phyloP scores from a whole-genome alignment of 2,113 vertebrate species.

The Sula dactylatra region DNA sequence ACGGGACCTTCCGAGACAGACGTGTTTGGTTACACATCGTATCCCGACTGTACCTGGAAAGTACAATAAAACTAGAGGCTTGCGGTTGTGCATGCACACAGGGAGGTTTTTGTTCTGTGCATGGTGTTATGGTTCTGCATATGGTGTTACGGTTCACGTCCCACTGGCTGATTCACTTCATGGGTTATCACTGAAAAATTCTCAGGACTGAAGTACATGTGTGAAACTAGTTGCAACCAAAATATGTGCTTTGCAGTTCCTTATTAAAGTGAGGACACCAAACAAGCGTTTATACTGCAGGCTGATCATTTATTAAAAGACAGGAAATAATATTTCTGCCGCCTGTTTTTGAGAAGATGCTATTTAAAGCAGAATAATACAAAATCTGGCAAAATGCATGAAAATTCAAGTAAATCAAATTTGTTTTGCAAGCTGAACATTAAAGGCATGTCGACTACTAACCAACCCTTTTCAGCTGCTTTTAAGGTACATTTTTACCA shows the following conservation, averaged over 20 bases:
- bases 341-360: neutral
- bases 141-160: neutral
- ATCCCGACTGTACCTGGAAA: neutral
- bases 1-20: neutral
- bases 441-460: neutral
- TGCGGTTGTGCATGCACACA: neutral
- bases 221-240: neutral
- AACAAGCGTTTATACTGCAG: neutral
- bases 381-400: neutral
- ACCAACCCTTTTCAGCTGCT: neutral
- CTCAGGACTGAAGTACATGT: neutral
- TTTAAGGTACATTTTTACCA: constrained; percentile 22
- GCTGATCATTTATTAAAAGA: neutral
- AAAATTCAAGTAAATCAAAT: neutral
- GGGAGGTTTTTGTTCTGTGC: neutral
- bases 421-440: neutral
- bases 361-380: neutral
- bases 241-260: neutral
- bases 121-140: neutral
- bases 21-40: neutral
- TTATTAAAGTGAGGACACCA: constrained; percentile 9
- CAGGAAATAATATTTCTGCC: neutral
- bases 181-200: neutral
- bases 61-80: neutral
- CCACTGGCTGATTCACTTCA: neutral